Conservation (phyloP, 2,797 vertebrate genomes). For the Ptychobarbus kaznakovi region DNA sequence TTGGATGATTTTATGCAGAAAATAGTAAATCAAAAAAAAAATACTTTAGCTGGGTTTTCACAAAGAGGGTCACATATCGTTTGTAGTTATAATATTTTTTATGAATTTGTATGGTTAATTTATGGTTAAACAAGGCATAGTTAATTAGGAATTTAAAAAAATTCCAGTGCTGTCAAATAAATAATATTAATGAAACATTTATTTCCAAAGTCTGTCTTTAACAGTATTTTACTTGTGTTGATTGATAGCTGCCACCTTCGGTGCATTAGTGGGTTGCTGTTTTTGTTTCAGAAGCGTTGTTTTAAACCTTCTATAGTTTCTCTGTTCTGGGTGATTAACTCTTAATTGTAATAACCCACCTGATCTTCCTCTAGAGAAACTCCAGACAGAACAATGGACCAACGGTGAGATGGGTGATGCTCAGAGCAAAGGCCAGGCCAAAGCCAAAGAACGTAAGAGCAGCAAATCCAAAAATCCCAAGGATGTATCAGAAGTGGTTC, state of each 20-base stretch:
- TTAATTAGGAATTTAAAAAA: not conserved
- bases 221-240: not conserved
- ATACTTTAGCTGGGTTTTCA: too few species aligned
- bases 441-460: slow-evolving; percentile 50
- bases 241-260: not conserved
- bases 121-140: not conserved
- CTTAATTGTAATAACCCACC: slow-evolving; percentile 33
- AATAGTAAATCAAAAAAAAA: too few species aligned
- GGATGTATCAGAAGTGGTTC: slow-evolving; percentile 5
- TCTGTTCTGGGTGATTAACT: slow-evolving; percentile 27
- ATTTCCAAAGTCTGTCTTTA: not conserved
- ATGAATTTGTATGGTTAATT: not conserved
- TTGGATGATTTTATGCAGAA: too few species aligned
- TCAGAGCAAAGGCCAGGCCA: slow-evolving; percentile 55
- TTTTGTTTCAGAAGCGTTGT: not conserved
- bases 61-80: not conserved
- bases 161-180: not conserved
- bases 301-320: not conserved
- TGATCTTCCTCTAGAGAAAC: slow-evolving; percentile 75
- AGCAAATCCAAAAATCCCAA: slow-evolving; percentile 51
- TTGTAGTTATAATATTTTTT: not conserved
- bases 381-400: slow-evolving; percentile 39
- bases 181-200: not conserved
- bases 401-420: slow-evolving; percentile 43
- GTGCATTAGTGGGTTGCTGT: not conserved